phyloP scores from a whole-genome alignment of 2,888 invertebrate species.

The Limnephilus rhombicus region DNA sequence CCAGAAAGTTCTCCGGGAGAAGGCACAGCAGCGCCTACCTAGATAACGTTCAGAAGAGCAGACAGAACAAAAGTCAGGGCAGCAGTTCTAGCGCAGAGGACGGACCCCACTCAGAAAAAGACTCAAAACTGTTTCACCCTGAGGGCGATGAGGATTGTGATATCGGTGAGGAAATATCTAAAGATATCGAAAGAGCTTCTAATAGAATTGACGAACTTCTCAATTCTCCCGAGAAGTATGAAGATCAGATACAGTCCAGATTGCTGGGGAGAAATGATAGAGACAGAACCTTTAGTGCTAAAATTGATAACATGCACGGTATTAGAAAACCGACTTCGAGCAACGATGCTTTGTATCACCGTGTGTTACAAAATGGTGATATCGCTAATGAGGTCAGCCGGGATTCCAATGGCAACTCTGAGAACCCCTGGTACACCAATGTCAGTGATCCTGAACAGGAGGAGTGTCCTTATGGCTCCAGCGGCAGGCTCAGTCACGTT shows the following conservation, averaged over 20 bases:
- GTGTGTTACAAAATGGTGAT: background rate
- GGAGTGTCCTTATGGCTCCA: constrained; percentile 69
- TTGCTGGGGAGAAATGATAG: constrained; percentile 46
- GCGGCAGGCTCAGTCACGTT: constrained; percentile 69
- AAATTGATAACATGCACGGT: constrained; percentile 79
- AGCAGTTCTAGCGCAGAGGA: constrained; percentile 72
- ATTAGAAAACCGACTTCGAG: constrained; percentile 76
- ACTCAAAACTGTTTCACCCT: constrained; percentile 74
- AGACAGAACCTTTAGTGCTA: constrained; percentile 76
- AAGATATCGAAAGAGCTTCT: constrained; percentile 78
- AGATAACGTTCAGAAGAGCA: constrained; percentile 71
- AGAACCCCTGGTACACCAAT: constrained; percentile 77
- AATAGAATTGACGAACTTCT: constrained; percentile 78
- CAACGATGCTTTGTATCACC: constrained; percentile 72
- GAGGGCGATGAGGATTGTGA: constrained; percentile 78
- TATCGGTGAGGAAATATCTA: constrained; percentile 77
- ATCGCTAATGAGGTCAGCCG: constrained; percentile 24
- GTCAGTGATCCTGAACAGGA: constrained; percentile 77
- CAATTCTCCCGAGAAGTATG: constrained; percentile 71
- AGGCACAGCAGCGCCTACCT: constrained; percentile 73
- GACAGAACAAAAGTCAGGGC: constrained; percentile 72
- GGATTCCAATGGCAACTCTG: constrained; percentile 67
- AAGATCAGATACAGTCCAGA: constrained; percentile 71
- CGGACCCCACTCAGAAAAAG: constrained; percentile 69
- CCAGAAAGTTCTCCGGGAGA: constrained; percentile 76